Base-by-base conservation (phyloP, 2,888 invertebrate species). In the Carpatolechia fugitivella region DNA sequence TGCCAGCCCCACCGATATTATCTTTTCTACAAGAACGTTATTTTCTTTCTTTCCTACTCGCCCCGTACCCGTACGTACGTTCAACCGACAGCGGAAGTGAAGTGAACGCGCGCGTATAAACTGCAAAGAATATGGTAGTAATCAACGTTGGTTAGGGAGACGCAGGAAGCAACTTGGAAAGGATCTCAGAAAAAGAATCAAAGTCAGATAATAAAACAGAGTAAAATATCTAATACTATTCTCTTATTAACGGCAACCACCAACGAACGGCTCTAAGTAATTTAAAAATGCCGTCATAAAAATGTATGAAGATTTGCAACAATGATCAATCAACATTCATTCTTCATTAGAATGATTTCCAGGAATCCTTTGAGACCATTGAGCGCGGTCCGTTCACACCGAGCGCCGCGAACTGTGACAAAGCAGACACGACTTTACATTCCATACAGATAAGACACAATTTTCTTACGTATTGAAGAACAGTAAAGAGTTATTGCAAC, bases 41-140 rank as follows among this genome's bases (percentile, higher is more conserved):
- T 86, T 85, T 85, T 86, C 82, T 87, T 83, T 84, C 84, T 83
- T 84, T 83, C 84, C 79, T 82, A 77, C 80, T 84, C 81, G 70
- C 65, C 69, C 76, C 76, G 57, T 57, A 29, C 36, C 64, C 62
- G 69, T 80, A 81, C 62, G 69, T 80, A 81, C 83, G 85, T 85
- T 85, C 85, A 84, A 86, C 88, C 84, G 84, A 75, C 85, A 76
- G 76, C 86, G 88, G 89, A 89, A 87, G 87, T 87, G 81, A 85
- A 85, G 80, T 77, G 80, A 83, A 86, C 84, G 84, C 84, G 83
- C 79, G 83, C 83, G 82, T 84, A n/a, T n/a, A 84, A 83, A 84
- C 78, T 81, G 78, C 78, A 78, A 71, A 75, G 76, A 70, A 63
- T 61, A 63, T 64, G 70, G 67, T 69, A 60, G 60, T 65, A 61